These are phyloP conservation scores for Meda fulgida DNA, from an alignment of 2,797 vertebrate genomes.

Conservation along the genomic window DNA sequence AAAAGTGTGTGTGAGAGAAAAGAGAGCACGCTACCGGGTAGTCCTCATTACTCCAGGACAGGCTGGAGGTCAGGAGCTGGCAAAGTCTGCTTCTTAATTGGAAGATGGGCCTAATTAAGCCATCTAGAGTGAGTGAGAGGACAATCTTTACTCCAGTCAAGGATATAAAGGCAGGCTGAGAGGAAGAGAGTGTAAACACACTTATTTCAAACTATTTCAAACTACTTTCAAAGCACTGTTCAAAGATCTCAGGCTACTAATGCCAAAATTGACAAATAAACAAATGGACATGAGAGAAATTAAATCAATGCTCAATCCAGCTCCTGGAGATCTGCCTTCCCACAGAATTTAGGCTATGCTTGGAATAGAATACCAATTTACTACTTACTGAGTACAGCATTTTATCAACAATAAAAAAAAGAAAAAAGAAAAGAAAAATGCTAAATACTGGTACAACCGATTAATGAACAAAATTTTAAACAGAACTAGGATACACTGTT, in stretches of 20 bases:
- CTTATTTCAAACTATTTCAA: too few relatives aligned
- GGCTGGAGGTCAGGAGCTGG: constrained; percentile 72
- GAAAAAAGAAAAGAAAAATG: neutral
- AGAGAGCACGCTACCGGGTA: neutral
- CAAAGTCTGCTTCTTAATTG: constrained; percentile 73
- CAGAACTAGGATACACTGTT: neutral
- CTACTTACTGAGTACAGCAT: neutral
- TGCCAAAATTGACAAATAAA: constrained; percentile 15
- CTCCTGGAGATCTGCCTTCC: neutral
- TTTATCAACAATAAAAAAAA: neutral
- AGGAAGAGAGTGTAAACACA: constrained; percentile 35
- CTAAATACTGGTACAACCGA: neutral
- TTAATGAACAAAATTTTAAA: neutral
- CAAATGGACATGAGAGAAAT: neutral
- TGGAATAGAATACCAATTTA: neutral
- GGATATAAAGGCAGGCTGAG: constrained; percentile 43
- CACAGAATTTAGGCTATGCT: neutral
- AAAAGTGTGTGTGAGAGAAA: constrained; percentile 5
- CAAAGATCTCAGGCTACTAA: neutral
- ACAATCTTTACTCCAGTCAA: constrained; percentile 32
- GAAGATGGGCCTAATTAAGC: constrained; percentile 73
- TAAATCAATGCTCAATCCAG: neutral
- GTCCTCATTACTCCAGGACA: constrained; percentile 53
- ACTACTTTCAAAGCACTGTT: constrained; percentile 25
- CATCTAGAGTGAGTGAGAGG: constrained; percentile 38